Evolutionary conservation across 2,888 invertebrate species (phyloP), one percentile per base, ranked within the genome.

Genomic region (Ceramica pisi): DNA sequence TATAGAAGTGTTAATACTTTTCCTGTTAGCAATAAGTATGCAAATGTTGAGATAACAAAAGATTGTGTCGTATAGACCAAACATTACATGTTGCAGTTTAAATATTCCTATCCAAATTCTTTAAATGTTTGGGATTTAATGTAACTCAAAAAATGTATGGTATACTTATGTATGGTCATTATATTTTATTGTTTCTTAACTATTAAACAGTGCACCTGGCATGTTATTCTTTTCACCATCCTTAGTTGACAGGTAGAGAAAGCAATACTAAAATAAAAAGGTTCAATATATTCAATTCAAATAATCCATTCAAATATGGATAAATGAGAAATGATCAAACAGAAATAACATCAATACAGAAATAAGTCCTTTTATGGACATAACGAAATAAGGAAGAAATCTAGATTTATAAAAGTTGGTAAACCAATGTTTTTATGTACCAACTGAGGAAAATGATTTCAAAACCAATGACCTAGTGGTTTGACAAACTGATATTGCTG

Each of bases 401-500:
- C 2, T 41, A 19, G 14, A 51, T 23, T 14, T 4, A 67, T 16
- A 6, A 14, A 44, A 53, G 12, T 48, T 51, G 48, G n/a, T 6
- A 4, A 73, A 44, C 6, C 2, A 62, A 48, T 16, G 9, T 38
- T 31, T 31, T 35, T 10, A 35, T 48, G 14, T 35, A 35, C 12
- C 12, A n/a, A 3, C 1, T 6, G 9, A 50, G 35, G n/a, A 64
- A 46, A 61, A 50, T 10, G 3, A 9, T 61, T 26, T 12, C 7
- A 10, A 26, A 16, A 50, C 10, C 41, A 7, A 61, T 48, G 65
- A 53, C 41, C 71, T 65, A 19, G 41, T 31, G 64, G 31, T 31
- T 31, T 31, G 3, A 35, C 41, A 19, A 46, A 14, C 31, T 41
- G 14, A 21, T 53, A 41, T n/a, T 48, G 1, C 14, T 56, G 2